Evolutionary conservation across 2,113 vertebrate species (phyloP), one percentile per base, ranked within the genome.

Genomic region (Pandion haliaetus): DNA sequence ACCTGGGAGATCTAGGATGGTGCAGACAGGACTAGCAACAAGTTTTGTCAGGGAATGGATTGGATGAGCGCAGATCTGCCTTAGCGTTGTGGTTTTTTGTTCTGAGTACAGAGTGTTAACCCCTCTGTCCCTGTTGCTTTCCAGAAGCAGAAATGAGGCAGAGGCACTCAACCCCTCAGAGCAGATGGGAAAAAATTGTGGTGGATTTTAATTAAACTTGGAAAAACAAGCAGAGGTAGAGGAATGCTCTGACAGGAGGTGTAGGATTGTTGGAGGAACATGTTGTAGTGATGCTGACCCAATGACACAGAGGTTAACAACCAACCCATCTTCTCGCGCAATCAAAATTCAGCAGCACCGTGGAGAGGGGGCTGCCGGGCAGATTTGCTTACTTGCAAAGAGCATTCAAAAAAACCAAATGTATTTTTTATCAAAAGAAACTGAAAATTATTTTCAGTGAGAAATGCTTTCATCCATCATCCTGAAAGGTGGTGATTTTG

Each of bases 21-120:
- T 95, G 92, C 94, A 97, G 97, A 96, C 97, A 97, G 96, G 97
- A 96, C 97, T 97, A 97, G 97, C 83, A 91, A 95, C 95, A 97
- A 93, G 96, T 98, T 97, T 97, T 96, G 86, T 97, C 95, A 97
- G 97, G 92, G 97, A 98, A 96, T 94, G 90, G 96, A 83, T 96
- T 97, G 93, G 88, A 97, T 78, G 70, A 90, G 73, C 74, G 82
- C 83, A 86, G 74, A 55, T 90, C 79, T 91, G 88, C 72, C 93
- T 96, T 82, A 57, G 84, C 50, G 1, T 77, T 94, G 83, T 90
- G 97, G 74, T 85, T 97, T 97, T 54, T 94, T 91, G 65, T 92
- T 92, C 55, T 86, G 88, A 91, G 87, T 49, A n/a, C 86, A 72
- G 73, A 71, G 84, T 2, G 0, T 98, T 98, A 98, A 98, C 95